phyloP scores from a whole-genome alignment of 2,888 invertebrate genomes.

The Osmoderma eremita region DNA sequence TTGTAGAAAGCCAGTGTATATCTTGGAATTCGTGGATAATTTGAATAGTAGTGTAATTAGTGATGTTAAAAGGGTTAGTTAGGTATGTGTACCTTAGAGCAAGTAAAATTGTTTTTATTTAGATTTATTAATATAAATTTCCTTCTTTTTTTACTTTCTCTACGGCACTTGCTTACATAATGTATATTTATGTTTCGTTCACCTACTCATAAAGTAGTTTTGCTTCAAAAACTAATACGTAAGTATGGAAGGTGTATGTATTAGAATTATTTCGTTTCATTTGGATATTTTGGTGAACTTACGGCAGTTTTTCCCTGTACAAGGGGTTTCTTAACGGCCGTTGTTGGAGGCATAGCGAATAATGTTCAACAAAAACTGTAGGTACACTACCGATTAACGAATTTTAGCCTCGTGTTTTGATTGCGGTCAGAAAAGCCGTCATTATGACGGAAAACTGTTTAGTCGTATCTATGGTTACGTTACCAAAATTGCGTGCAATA shows the following conservation, averaged over 20 bases:
- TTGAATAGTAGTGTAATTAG: slow-evolving; percentile 12
- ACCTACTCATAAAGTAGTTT: slow-evolving; percentile 29
- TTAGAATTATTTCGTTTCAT: neutral
- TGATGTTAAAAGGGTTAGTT: neutral
- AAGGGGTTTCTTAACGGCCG: slow-evolving; percentile 45
- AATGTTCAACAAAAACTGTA: slow-evolving; percentile 26
- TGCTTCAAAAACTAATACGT: slow-evolving; percentile 1
- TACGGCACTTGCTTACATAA: slow-evolving; percentile 3
- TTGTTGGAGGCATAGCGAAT: slow-evolving; percentile 51
- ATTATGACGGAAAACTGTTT: slow-evolving; percentile 44
- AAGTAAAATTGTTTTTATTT: neutral
- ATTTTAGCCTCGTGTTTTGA: slow-evolving; percentile 11
- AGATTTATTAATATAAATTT: neutral
- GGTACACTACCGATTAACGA: slow-evolving; percentile 11
- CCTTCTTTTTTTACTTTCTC: neutral
- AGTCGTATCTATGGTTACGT: slow-evolving; percentile 44
- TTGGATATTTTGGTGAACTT: slow-evolving; percentile 25
- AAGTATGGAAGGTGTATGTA: neutral
- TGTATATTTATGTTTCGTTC: slow-evolving; percentile 15
- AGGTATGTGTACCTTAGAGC: neutral
- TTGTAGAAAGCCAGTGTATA: slow-evolving; percentile 23
- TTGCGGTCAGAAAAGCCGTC: slow-evolving; percentile 35
- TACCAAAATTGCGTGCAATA: neutral
- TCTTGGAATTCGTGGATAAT: neutral
- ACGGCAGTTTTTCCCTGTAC: slow-evolving; percentile 43